A percentile compares a stretch with the other conserved stretches of the same genome.
These are phyloP conservation scores for Tachuris rubrigastra DNA, from an alignment of 2,113 vertebrate species.

Conservation along the genomic window DNA sequence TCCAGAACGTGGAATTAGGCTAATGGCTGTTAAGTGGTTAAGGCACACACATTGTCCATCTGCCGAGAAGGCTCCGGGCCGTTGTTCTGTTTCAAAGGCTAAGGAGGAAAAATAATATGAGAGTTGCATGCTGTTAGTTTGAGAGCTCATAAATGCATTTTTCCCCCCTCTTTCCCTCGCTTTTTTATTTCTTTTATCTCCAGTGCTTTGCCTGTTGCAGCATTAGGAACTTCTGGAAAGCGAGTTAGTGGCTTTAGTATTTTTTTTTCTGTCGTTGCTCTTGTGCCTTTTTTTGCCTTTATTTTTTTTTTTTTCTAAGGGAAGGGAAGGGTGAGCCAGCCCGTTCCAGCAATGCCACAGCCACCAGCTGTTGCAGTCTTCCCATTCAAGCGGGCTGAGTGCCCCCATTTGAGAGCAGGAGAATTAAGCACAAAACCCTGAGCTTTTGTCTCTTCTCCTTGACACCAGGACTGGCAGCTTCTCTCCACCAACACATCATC, in stretches of 20 bases:
- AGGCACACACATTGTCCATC: conserved; percentile 78
- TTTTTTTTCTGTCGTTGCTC: not conserved
- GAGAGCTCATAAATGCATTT: conserved; percentile 69
- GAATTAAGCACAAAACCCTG: not conserved
- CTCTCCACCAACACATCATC: not conserved
- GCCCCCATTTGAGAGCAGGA: not conserved
- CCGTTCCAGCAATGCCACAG: conserved; percentile 3
- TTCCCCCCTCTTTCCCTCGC: conserved; percentile 31
- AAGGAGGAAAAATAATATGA: conserved; percentile 71
- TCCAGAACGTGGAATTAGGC: conserved; percentile 77
- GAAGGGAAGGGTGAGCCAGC: conserved; percentile 18
- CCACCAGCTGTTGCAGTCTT: conserved; percentile 36
- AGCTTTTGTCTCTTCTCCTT: not conserved
- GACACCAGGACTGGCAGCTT: not conserved
- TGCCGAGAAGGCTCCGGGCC: conserved; percentile 77
- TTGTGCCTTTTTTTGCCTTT: not conserved
- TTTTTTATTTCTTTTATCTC: conserved; percentile 63
- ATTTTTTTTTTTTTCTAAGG: not conserved
- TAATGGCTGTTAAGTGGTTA: conserved; percentile 83
- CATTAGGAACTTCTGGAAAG: conserved; percentile 66
- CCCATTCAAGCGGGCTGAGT: not conserved
- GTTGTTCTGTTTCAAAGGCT: conserved; percentile 78
- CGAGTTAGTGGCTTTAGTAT: not conserved
- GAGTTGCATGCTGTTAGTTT: conserved; percentile 66
- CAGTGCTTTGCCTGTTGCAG: conserved; percentile 44